These are phyloP conservation scores for Heliconius hermathena DNA, from an alignment of 1,140 invertebrate species.

Conservation along the genomic window DNA sequence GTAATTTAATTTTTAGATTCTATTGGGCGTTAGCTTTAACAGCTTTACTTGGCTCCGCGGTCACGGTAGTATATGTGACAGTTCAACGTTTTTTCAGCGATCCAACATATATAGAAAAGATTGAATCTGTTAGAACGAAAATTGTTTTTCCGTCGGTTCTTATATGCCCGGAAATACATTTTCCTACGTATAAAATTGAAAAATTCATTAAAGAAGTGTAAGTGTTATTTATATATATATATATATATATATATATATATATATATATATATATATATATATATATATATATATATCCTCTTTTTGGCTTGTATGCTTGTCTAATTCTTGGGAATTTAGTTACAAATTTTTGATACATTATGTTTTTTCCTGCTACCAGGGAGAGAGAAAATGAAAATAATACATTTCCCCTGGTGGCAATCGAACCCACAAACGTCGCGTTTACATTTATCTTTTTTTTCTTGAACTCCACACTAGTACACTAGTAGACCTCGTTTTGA, in stretches of 20 bases:
- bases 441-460: no score
- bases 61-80: conserved; percentile 40
- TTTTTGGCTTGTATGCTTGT: no score
- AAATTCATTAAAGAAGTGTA: conserved; percentile 49
- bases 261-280: no score
- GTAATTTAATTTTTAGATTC: conserved; percentile 41
- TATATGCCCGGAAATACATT: conserved; percentile 55
- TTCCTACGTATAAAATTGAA: conserved; percentile 48
- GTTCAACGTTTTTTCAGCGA: conserved; percentile 48
- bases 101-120: conserved; percentile 51
- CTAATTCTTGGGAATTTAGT: no score
- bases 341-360: no score
- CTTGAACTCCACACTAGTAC: no score
- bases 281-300: neutral
- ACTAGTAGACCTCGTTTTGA: no score
- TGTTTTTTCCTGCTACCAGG: no score
- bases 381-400: no score
- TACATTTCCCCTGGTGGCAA: no score
- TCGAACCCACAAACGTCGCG: no score
- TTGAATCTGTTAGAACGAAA: conserved; percentile 10
- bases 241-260: no score
- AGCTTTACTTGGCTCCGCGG: conserved; percentile 39
- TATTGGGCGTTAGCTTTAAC: conserved; percentile 41
- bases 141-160: conserved; percentile 52
- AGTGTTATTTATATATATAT: conserved; percentile 22